Evolutionary conservation across 2,113 vertebrate species (phyloP).

Genomic region (Conger conger): DNA sequence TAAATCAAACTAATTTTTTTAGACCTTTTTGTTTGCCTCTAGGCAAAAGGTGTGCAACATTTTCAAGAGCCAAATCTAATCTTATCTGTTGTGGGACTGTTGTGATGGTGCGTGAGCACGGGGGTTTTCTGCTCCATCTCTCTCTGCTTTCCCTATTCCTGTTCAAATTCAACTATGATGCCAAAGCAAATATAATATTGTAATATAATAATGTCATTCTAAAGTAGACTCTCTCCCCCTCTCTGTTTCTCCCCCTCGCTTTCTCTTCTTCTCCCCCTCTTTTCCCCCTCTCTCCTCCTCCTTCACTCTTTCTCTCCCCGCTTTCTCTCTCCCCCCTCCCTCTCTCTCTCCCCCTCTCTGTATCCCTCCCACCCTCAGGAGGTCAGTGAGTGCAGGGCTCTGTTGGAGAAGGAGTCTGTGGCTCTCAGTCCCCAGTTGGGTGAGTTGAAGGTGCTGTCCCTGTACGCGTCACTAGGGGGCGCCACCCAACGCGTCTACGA

Average conservation of each 20-base stretch:
- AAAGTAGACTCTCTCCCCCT: no score
- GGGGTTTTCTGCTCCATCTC: not conserved
- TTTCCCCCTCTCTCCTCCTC: no score
- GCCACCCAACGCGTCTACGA: slow-evolving; percentile 75
- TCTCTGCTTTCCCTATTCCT: no score
- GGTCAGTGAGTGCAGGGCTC: slow-evolving; percentile 64
- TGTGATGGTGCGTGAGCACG: no score
- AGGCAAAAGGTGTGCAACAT: not conserved
- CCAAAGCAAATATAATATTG: no score
- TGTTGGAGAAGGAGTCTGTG: slow-evolving; percentile 71
- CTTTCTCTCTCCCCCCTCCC: not conserved
- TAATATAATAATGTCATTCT: no score
- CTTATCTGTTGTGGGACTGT: no score
- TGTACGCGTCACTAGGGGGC: slow-evolving; percentile 68
- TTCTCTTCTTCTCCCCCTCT: not conserved
- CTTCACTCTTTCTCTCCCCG: not conserved
- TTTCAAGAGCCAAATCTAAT: not conserved
- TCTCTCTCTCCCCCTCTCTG: not conserved
- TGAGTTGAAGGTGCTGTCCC: slow-evolving; percentile 68
- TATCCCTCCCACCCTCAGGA: slow-evolving; percentile 61
- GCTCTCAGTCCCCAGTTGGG: slow-evolving; percentile 70
- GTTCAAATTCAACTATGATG: no score
- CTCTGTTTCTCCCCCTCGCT: no score
- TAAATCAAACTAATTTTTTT: not conserved
- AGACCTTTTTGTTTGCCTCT: not conserved